Percentiles rank a stretch among this genome's conserved stretches.
These are phyloP conservation scores for Drosophila kohkoa DNA, from an alignment of 1,140 invertebrate species.

Conservation along the genomic window DNA sequence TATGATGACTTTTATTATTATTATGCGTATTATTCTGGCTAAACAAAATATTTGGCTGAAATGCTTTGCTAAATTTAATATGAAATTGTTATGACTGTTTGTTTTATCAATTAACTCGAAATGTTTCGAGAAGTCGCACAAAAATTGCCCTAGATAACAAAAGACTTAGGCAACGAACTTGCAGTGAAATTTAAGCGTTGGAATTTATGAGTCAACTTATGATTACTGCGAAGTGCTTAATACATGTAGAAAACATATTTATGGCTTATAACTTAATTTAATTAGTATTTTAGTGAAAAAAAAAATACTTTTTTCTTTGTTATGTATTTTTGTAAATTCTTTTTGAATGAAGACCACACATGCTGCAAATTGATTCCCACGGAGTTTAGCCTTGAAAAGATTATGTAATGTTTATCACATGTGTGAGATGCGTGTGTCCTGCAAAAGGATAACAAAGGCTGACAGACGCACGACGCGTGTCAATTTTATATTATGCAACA, in stretches of 20 bases:
- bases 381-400: background rate
- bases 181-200: conserved; percentile 6
- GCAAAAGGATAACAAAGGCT: conserved; percentile 32
- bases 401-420: conserved; percentile 22
- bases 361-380: background rate
- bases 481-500: conserved; percentile 34
- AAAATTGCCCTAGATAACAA: conserved; percentile 36
- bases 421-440: conserved; percentile 56
- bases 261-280: no score
- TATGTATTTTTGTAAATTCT: background rate
- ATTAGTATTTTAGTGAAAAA: no score
- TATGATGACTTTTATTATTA: conserved; percentile 29
- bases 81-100: conserved; percentile 6
- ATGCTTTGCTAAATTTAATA: conserved; percentile 12
- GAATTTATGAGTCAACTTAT: no score
- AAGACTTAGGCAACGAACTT: conserved; percentile 64
- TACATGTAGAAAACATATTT: no score
- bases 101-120: conserved; percentile 9
- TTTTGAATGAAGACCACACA: background rate
- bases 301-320: background rate
- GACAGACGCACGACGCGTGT: conserved; percentile 29
- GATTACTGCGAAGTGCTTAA: no score
- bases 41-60: conserved; percentile 8
- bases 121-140: background rate
- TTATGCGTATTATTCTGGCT: background rate